Conservation (phyloP, 2,113 vertebrate species). For the Elephantulus edwardii region DNA sequence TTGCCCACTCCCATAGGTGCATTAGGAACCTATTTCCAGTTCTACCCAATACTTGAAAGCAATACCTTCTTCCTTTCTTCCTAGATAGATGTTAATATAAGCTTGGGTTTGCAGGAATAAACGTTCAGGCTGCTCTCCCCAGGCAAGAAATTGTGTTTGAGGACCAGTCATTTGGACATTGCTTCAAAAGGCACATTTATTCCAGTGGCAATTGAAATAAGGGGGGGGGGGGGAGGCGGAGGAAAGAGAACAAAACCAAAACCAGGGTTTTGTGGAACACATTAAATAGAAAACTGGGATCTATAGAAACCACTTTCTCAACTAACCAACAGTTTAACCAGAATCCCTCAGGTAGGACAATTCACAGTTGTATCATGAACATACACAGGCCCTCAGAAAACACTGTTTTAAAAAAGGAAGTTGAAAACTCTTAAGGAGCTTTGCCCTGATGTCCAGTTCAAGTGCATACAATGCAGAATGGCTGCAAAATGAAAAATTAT, state of each 20-base stretch:
- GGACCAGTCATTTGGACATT: constrained; percentile 71
- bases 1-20: neutral
- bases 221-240: constrained; percentile 45
- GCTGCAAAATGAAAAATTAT: constrained; percentile 61
- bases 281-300: constrained; percentile 45
- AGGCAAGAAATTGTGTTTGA: constrained; percentile 30
- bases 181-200: constrained; percentile 75
- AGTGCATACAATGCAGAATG: constrained; percentile 71
- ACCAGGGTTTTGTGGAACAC: constrained; percentile 40
- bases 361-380: constrained; percentile 66
- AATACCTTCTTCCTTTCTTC: neutral
- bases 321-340: constrained; percentile 50
- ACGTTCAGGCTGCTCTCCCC: constrained; percentile 19
- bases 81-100: constrained; percentile 39
- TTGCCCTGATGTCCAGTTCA: constrained; percentile 80
- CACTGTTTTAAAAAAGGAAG: constrained; percentile 57
- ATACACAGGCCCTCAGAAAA: constrained; percentile 69
- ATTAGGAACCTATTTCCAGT: neutral
- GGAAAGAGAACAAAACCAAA: constrained; percentile 22
- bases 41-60: constrained; percentile 3
- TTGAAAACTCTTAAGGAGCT: constrained; percentile 73
- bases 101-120: constrained; percentile 28
- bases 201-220: constrained; percentile 65
- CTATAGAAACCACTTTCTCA: constrained; percentile 55
- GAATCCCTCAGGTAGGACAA: constrained; percentile 64